Evolutionary conservation across 2,888 invertebrate genomes (phyloP), one percentile per base, ranked within the genome.

Genomic region (Nemoura dubitans): DNA sequence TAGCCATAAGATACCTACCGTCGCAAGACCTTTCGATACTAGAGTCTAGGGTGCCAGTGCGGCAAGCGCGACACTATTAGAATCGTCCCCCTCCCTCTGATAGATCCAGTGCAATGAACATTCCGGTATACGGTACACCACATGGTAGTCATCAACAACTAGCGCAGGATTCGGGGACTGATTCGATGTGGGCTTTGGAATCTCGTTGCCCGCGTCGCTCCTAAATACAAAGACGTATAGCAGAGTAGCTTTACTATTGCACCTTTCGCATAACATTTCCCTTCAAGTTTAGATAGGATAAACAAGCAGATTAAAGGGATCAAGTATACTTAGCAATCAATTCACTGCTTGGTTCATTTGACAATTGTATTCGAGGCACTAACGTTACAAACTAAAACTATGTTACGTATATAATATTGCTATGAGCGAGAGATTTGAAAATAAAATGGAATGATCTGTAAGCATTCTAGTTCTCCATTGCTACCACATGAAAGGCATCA

Each of bases 1-100:
- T 59, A 59, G 59, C 59, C 3, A 59, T 59, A 59, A 59, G 59
- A 59, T 59, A 78, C 78, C 78, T 78, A 10, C 27, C 78, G 78
- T 27, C 78, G 3, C 27, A 2, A 7, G 78, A 59, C 16, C 59
- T 21, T 21, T 59, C 59, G 59, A 59, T 59, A 59, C 59, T 59
- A 21, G 59, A 2, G 14, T 59, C 59, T 59, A 21, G 59, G 14
- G 14, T 59, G 59, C 59, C 2, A 59, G 59, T 59, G 59, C 59
- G 59, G 14, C 3, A 14, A 59, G 59, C 59, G 14, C 21, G 59
- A 59, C 59, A 59, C 59, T 59, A 59, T 59, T 59, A 59, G 21
- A 3, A 59, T 59, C 59, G 21, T 21, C 21, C 21, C 59, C 59
- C 21, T 2, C 21, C 21, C 59, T 21, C 21, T 10, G 59, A 3